phyloP scores from a whole-genome alignment of 2,888 invertebrate species.

The Imbricaverruca yamaguchii region DNA sequence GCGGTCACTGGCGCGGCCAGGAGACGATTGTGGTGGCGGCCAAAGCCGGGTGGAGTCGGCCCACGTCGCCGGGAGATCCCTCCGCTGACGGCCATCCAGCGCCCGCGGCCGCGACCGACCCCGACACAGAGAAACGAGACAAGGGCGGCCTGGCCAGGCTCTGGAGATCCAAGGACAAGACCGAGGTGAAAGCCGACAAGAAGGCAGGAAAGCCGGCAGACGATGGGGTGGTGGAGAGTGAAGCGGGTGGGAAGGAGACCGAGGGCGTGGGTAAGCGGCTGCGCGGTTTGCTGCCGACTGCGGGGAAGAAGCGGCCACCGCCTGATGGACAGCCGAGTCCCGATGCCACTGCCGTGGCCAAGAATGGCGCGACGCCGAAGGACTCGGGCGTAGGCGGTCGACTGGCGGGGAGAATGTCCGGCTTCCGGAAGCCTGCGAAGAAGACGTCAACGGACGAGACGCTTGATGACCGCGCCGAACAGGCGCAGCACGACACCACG shows the following conservation, averaged over 20 bases:
- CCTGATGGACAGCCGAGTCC: neutral
- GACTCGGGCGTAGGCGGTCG: neutral
- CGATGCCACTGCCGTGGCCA: neutral
- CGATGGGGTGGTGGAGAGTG: neutral
- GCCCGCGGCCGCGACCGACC: neutral
- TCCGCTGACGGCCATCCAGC: neutral
- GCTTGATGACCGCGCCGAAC: neutral
- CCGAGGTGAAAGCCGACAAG: neutral
- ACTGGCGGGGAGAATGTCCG: neutral
- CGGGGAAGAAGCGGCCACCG: neutral
- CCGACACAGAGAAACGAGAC: neutral
- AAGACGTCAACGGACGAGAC: neutral
- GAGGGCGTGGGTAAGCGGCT: neutral
- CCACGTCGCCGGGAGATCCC: neutral
- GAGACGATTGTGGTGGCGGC: neutral
- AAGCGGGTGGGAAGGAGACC: neutral
- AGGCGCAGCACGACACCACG: neutral
- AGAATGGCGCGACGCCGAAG: neutral
- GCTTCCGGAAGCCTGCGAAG: neutral
- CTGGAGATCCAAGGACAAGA: neutral
- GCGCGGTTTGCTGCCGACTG: neutral
- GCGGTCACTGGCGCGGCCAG: neutral
- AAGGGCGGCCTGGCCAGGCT: neutral
- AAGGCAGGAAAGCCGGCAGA: neutral
- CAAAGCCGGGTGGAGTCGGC: neutral